These are phyloP conservation scores for Eriocheir sinensis DNA, from an alignment of 1,140 invertebrate species.

Conservation along the genomic window DNA sequence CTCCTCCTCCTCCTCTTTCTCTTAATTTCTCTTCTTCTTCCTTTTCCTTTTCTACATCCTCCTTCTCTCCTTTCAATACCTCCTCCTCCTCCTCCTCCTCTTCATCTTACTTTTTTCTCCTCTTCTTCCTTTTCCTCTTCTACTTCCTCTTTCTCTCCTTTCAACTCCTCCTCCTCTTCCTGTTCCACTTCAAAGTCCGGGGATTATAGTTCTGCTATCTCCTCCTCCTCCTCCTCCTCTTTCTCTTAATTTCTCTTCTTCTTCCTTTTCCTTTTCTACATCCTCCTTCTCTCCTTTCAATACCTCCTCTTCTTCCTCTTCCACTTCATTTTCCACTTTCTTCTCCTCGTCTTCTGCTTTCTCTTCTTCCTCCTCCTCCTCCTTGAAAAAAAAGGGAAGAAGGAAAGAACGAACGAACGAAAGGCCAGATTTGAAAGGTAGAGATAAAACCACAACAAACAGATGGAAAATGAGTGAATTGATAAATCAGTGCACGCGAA, in stretches of 20 bases:
- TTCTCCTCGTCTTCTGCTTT: background rate
- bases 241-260: background rate
- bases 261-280: background rate
- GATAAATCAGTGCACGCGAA: no score
- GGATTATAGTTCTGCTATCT: background rate
- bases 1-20: background rate
- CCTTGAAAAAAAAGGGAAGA: background rate
- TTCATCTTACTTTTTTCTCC: background rate
- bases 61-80: background rate
- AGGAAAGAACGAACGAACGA: background rate
- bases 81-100: background rate
- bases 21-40: background rate
- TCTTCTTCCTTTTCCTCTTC: background rate
- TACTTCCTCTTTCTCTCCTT: background rate
- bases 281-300: background rate
- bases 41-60: background rate
- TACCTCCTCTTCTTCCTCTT: background rate
- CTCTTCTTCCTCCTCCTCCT: background rate
- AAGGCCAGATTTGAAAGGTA: background rate
- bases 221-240: no score
- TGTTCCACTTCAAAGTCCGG: background rate
- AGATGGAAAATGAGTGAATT: constrained; percentile 10
- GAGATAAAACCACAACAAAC: no score
- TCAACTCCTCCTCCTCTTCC: no score
- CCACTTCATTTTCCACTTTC: background rate